These are phyloP conservation scores for Palythoa grandiflora DNA, from an alignment of 92 coral and sea anemone species.

Conservation along the genomic window DNA sequence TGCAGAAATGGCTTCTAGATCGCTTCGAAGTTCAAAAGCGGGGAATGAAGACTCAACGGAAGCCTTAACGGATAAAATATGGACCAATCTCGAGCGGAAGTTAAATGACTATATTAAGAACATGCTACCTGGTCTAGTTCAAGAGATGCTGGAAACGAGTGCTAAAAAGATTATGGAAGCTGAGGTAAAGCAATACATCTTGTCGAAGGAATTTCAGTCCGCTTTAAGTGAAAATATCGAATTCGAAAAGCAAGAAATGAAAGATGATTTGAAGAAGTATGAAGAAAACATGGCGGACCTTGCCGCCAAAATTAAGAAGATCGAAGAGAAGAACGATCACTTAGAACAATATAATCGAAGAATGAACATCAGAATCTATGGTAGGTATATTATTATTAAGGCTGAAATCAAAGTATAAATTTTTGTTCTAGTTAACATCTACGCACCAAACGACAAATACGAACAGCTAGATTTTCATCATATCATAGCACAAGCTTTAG, in stretches of 20 bases:
- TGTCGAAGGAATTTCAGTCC: no score
- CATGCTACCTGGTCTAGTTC: not conserved
- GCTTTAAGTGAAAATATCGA: no score
- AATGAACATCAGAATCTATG: not conserved
- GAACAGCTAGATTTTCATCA: conserved; percentile 42
- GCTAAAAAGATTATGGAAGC: not conserved
- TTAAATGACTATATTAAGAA: not conserved
- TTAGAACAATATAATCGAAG: no score
- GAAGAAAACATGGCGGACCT: no score
- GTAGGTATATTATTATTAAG: conserved; percentile 38
- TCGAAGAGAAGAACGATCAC: no score
- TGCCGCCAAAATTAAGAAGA: no score
- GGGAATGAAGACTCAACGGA: not conserved
- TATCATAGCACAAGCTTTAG: conserved; percentile 27
- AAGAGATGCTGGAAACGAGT: not conserved
- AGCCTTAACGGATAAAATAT: not conserved
- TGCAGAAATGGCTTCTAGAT: not conserved
- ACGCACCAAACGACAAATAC: conserved; percentile 38
- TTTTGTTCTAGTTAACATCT: conserved; percentile 49
- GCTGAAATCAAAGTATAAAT: not conserved
- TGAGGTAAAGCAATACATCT: no score
- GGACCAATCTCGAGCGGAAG: not conserved
- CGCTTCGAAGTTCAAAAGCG: not conserved
- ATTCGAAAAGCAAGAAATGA: no score
- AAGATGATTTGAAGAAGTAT: no score